Percentiles rank a stretch among this genome's conserved stretches.
phyloP scores from a whole-genome alignment of 2,888 invertebrate genomes.

The Cloeon dipterum region DNA sequence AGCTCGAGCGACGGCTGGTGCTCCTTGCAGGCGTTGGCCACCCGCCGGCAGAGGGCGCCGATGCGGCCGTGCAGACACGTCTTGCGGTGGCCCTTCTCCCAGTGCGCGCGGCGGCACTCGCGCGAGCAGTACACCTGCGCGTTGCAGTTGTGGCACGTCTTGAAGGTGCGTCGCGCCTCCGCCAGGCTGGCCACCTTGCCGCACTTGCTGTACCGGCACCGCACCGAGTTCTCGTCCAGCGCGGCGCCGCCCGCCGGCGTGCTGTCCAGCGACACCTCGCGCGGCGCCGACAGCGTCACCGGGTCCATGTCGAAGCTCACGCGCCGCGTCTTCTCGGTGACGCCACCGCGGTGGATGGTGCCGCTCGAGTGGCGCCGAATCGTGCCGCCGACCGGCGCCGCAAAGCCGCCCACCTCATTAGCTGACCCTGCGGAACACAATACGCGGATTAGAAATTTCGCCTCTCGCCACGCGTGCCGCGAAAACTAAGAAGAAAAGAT shows the following conservation, averaged over 20 bases:
- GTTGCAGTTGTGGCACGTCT: conserved; percentile 82
- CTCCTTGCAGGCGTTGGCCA: conserved; percentile 18
- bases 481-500: too few species aligned
- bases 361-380: background rate
- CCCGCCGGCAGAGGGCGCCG: conserved; percentile 58
- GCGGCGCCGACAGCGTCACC: background rate
- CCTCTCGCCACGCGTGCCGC: too few species aligned
- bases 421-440: too few species aligned
- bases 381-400: too few species aligned
- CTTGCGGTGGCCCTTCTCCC: conserved; percentile 69
- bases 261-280: background rate
- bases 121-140: conserved; percentile 83
- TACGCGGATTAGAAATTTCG: too few species aligned
- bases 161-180: conserved; percentile 63
- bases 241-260: background rate
- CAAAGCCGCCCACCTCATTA: too few species aligned
- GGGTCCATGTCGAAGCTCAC: background rate
- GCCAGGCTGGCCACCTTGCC: conserved; percentile 40
- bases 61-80: conserved; percentile 79
- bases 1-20: conserved; percentile 2
- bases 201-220: conserved; percentile 66
- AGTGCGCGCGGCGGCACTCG: conserved; percentile 73
- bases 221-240: conserved; percentile 32
- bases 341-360: background rate
- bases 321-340: background rate